Conservation (phyloP, 2,888 invertebrate species). For the Nomada fabriciana region DNA sequence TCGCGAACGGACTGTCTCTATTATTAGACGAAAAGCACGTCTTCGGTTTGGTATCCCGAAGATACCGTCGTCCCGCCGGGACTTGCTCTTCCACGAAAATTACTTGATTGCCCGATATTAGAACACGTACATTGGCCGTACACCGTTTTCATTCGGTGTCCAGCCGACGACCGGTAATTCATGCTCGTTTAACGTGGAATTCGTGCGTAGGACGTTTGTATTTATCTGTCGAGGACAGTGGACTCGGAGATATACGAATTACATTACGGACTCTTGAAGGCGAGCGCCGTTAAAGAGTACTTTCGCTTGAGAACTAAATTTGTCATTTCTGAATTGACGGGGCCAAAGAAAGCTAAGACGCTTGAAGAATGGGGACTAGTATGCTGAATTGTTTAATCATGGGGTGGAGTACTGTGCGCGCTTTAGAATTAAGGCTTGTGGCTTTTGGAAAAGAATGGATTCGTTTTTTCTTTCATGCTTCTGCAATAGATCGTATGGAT, state of each 20-base stretch:
- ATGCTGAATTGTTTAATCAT: neutral
- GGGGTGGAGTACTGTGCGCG: neutral
- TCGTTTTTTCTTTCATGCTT: too few relatives aligned
- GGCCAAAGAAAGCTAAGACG: neutral
- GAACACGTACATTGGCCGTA: neutral
- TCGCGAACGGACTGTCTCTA: slow-evolving; percentile 74
- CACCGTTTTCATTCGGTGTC: slow-evolving; percentile 5
- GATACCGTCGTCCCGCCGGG: slow-evolving; percentile 64
- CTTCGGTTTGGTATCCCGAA: slow-evolving; percentile 73
- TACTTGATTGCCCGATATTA: slow-evolving; percentile 20
- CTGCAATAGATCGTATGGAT: neutral
- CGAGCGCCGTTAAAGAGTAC: neutral
- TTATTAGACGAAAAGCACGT: slow-evolving; percentile 79
- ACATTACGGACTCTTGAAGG: neutral
- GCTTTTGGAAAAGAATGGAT: neutral
- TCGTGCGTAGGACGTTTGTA: slow-evolving; percentile 32
- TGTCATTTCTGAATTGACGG: slow-evolving; percentile 1
- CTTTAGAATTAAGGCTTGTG: neutral
- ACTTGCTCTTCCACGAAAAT: slow-evolving; percentile 54
- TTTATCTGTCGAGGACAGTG: neutral
- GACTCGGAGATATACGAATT: neutral
- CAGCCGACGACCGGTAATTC: slow-evolving; percentile 18
- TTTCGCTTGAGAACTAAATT: slow-evolving; percentile 18
- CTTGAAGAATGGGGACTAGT: neutral
- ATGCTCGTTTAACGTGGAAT: slow-evolving; percentile 37